Evolutionary conservation across 2,888 invertebrate genomes (phyloP).

Genomic region (Diabrotica balteata): DNA sequence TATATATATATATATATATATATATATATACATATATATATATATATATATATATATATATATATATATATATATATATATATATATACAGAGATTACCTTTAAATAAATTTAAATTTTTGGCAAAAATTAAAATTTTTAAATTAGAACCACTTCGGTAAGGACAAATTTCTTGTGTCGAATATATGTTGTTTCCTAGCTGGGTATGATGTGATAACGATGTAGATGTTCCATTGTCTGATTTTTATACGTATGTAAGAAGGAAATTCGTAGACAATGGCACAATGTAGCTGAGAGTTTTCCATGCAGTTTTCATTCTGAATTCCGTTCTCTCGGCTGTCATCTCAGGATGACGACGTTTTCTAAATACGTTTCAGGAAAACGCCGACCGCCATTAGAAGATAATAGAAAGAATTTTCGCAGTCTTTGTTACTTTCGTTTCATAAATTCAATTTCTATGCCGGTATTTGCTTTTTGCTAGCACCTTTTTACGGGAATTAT

Average conservation of each 20-base stretch:
- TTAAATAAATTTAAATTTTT: too few species aligned
- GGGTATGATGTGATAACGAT: conserved; percentile 34
- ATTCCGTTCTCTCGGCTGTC: conserved; percentile 22
- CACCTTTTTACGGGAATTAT: not conserved
- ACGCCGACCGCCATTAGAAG: conserved; percentile 35
- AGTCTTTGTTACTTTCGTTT: conserved; percentile 39
- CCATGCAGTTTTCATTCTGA: conserved; percentile 29
- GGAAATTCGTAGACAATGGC: conserved; percentile 47
- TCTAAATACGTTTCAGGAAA: conserved; percentile 32
- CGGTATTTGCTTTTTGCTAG: conserved; percentile 34
- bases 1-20: too few species aligned
- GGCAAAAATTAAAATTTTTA: too few species aligned
- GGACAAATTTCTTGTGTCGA: conserved; percentile 25
- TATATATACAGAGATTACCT: too few species aligned
- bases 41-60: too few species aligned
- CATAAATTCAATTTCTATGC: conserved; percentile 31
- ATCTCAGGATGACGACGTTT: conserved; percentile 33
- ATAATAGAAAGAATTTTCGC: conserved; percentile 43
- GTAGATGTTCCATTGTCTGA: conserved; percentile 43
- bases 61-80: too few species aligned
- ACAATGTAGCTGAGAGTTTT: conserved; percentile 37
- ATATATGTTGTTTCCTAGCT: conserved; percentile 20
- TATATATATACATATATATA: too few species aligned
- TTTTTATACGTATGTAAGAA: conserved; percentile 40
- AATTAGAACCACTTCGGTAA: not conserved